phyloP scores from a whole-genome alignment of 2,888 invertebrate species.

The Entomobrya multifasciata region DNA sequence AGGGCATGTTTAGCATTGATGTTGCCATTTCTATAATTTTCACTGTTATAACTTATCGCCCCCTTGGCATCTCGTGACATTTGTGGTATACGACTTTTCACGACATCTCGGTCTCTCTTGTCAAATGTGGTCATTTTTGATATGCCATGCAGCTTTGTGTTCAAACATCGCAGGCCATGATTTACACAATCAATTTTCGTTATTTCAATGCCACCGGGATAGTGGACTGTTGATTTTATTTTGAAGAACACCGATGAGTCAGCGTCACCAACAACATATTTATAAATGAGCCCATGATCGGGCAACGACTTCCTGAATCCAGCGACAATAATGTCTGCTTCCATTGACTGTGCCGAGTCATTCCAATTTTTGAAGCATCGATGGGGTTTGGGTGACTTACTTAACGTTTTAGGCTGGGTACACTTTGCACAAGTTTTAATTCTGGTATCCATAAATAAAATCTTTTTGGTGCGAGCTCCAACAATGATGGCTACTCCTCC shows the following conservation, averaged over 20 bases:
- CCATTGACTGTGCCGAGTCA: constrained; percentile 50
- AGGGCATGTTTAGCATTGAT: neutral
- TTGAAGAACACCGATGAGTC: constrained; percentile 22
- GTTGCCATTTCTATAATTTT: neutral
- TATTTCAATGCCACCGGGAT: neutral
- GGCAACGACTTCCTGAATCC: constrained; percentile 31
- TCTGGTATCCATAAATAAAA: neutral
- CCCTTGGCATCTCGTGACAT: neutral
- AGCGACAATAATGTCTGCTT: constrained; percentile 35
- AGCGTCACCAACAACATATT: constrained; percentile 45
- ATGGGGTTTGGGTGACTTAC: neutral
- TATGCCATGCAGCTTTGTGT: neutral
- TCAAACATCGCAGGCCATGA: constrained; percentile 38
- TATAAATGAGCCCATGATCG: constrained; percentile 37
- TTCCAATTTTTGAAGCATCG: constrained; percentile 61
- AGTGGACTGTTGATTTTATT: neutral
- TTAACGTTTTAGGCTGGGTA: neutral
- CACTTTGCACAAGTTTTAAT: constrained; percentile 23
- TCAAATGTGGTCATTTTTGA: neutral
- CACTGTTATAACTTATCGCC: neutral
- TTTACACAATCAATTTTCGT: constrained; percentile 60
- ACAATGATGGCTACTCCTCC: constrained; percentile 54
- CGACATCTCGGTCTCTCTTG: neutral
- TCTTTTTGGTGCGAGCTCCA: constrained; percentile 47
- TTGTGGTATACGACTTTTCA: neutral